Conservation (phyloP, 2,113 vertebrate genomes). For the Oxygymnocypris stewartii region DNA sequence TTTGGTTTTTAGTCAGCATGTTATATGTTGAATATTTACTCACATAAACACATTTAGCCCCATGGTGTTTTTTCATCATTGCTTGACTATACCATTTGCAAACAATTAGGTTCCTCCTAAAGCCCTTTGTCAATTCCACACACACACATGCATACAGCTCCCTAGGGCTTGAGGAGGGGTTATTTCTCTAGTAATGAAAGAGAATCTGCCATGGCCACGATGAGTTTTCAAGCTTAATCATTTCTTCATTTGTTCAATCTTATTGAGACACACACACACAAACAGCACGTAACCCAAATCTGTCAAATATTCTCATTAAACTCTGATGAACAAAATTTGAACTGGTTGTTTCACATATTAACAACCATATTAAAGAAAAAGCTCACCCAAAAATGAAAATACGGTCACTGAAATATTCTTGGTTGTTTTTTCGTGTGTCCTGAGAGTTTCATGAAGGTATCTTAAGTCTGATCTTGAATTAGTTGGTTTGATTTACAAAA, state of each 20-base stretch:
- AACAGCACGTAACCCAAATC: conserved; percentile 55
- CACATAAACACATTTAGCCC: conserved; percentile 22
- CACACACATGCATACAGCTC: neutral
- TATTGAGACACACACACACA: conserved; percentile 31
- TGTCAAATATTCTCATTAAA: conserved; percentile 56
- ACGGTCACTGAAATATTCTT: neutral
- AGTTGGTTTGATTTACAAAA: neutral
- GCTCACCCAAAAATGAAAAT: neutral
- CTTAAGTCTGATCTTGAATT: neutral
- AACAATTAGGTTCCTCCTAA: conserved; percentile 54
- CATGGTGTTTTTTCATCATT: conserved; percentile 48
- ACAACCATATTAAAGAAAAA: neutral
- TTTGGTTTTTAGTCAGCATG: conserved; percentile 8
- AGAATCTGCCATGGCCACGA: conserved; percentile 37
- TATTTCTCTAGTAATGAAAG: conserved; percentile 59
- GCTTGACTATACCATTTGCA: conserved; percentile 54
- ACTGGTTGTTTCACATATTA: neutral
- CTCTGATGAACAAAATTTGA: conserved; percentile 46
- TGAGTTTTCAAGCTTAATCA: conserved; percentile 39
- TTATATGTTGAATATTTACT: conserved; percentile 22
- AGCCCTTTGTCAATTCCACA: conserved; percentile 27
- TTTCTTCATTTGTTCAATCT: conserved; percentile 27
- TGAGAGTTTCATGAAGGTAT: neutral
- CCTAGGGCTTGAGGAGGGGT: conserved; percentile 39
- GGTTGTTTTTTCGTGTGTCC: neutral